These are phyloP conservation scores for Lacerta agilis DNA, from an alignment of 2,797 vertebrate species.

Conservation along the genomic window DNA sequence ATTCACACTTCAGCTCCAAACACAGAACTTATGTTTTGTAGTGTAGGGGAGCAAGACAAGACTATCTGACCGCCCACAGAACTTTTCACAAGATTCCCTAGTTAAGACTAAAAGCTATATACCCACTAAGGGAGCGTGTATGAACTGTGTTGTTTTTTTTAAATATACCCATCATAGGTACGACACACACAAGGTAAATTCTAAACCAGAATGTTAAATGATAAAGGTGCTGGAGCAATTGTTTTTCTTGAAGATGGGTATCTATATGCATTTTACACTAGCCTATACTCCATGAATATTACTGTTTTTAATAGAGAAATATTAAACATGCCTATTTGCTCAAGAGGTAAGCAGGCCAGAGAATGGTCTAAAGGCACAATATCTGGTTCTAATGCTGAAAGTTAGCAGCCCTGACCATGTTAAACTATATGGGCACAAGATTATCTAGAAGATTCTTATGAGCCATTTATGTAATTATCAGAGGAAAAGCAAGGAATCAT, in stretches of 20 bases:
- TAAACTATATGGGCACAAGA: neutral
- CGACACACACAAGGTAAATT: neutral
- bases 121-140: neutral
- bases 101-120: neutral
- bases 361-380: neutral
- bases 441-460: neutral
- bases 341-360: neutral
- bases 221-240: constrained; percentile 53
- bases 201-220: neutral
- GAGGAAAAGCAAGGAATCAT: neutral
- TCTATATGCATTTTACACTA: neutral
- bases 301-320: constrained; percentile 1
- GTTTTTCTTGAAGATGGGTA: constrained; percentile 34
- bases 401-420: neutral
- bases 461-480: neutral
- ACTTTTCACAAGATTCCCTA: neutral
- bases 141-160: constrained; percentile 32
- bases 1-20: neutral
- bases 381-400: neutral
- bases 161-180: neutral
- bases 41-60: neutral
- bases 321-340: constrained; percentile 28
- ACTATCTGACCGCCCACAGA: neutral
- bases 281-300: neutral
- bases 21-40: neutral